These are phyloP conservation scores for Semaprochilodus insignis DNA, from an alignment of 2,797 vertebrate species.

Conservation along the genomic window DNA sequence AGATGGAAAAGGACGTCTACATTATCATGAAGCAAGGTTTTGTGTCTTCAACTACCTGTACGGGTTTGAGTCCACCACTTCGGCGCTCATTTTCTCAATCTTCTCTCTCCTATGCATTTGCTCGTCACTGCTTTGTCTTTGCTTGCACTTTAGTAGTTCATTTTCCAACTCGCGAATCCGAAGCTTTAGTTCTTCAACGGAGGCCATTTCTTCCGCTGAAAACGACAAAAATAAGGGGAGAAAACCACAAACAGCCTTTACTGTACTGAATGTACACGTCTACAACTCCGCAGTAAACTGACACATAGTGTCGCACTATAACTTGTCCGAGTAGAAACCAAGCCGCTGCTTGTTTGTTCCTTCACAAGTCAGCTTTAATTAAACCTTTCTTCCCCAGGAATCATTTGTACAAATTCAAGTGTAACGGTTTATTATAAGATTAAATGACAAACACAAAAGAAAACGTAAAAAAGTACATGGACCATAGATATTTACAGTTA, in stretches of 20 bases:
- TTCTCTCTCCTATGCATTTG: constrained; percentile 73
- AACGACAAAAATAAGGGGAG: not conserved
- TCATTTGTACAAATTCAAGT: not conserved
- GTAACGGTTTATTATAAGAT: no score
- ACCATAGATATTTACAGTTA: no score
- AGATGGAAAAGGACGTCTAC: not conserved
- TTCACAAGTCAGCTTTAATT: not conserved
- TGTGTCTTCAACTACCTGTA: constrained; percentile 84
- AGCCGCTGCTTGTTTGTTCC: not conserved
- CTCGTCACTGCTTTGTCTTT: constrained; percentile 70
- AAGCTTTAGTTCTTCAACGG: constrained; percentile 84
- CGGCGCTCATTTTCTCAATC: constrained; percentile 91
- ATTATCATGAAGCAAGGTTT: no score
- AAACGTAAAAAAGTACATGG: no score
- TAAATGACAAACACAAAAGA: no score
- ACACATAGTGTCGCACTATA: constrained; percentile 58
- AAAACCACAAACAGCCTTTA: fast-evolving
- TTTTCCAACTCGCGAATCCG: constrained; percentile 88
- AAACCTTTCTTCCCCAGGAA: not conserved
- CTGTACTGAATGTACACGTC: constrained; percentile 75
- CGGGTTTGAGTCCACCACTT: constrained; percentile 95
- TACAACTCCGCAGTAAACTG: constrained; percentile 66
- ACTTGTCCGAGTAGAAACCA: constrained; percentile 67
- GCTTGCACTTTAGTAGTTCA: constrained; percentile 84
- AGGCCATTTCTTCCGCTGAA: constrained; percentile 70